Conservation (phyloP, 2,797 vertebrate genomes). For the Miichthys miiuy region DNA sequence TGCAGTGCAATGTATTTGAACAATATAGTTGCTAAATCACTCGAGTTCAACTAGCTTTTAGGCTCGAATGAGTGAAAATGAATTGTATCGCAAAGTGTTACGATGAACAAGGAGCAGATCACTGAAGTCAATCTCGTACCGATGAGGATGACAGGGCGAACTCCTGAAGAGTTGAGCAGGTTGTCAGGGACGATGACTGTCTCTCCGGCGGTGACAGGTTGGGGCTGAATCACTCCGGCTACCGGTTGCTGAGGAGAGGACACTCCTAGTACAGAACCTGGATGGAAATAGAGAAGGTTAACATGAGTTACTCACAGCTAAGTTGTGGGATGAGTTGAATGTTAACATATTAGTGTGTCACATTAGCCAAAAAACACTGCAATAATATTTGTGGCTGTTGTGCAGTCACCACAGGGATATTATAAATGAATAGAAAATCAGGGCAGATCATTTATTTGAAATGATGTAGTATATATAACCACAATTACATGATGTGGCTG, state of each 20-base stretch:
- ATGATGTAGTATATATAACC: conserved; percentile 13
- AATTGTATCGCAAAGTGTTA: not conserved
- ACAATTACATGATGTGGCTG: conserved; percentile 23
- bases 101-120: not conserved
- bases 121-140: conserved; percentile 80
- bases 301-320: not conserved
- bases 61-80: too few species aligned
- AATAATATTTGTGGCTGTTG: not conserved
- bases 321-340: not conserved
- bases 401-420: not conserved
- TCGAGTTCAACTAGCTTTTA: too few species aligned
- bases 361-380: not conserved
- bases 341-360: not conserved
- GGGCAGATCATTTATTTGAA: conserved; percentile 5
- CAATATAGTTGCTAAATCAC: too few species aligned
- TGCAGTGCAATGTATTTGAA: not conserved
- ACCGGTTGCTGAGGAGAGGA: conserved; percentile 88
- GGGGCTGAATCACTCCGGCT: conserved; percentile 93
- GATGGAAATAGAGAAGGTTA: not conserved
- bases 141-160: conserved; percentile 98
- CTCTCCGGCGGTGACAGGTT: conserved; percentile 94
- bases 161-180: conserved; percentile 93
- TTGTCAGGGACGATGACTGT: conserved; percentile 98
- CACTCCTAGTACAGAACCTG: conserved; percentile 89
- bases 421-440: conserved; percentile 3